Conservation (phyloP, 2,888 invertebrate species). For the Lathronympha strigana region DNA sequence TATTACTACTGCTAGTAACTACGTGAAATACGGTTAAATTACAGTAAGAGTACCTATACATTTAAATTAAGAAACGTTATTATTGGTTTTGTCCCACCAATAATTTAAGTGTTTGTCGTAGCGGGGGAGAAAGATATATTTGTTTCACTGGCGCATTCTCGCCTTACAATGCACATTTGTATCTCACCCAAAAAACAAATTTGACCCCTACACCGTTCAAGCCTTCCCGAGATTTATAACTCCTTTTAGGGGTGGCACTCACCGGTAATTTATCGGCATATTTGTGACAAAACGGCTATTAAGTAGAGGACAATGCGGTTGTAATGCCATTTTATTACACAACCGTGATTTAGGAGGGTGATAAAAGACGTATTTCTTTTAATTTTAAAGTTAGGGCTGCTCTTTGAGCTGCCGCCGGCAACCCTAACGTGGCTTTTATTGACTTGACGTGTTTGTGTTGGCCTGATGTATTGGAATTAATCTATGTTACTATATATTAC, state of each 20-base stretch:
- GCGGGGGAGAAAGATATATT: constrained; percentile 20
- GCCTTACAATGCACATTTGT: constrained; percentile 32
- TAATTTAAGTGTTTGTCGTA: constrained; percentile 15
- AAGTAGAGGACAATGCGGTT: constrained; percentile 49
- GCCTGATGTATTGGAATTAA: constrained; percentile 7
- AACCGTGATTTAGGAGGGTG: constrained; percentile 48
- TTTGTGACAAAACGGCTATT: constrained; percentile 74
- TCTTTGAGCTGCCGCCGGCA: constrained; percentile 41
- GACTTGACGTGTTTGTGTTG: constrained; percentile 2
- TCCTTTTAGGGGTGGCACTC: constrained; percentile 51
- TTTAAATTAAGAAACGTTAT: neutral
- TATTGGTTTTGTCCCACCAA: constrained; percentile 8
- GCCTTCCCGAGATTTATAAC: constrained; percentile 46
- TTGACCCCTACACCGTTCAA: constrained; percentile 39
- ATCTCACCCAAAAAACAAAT: constrained; percentile 31
- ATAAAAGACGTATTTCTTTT: constrained; percentile 47
- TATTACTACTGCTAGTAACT: too few relatives aligned
- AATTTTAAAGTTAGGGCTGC: constrained; percentile 45
- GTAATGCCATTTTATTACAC: constrained; percentile 46
- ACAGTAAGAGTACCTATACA: neutral
- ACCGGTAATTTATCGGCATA: constrained; percentile 70
- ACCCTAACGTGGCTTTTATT: constrained; percentile 46
- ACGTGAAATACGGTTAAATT: too few relatives aligned
- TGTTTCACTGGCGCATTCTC: constrained; percentile 21
- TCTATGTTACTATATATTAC: neutral